phyloP scores from a whole-genome alignment of 2,888 invertebrate species.

The Crematogaster levior region DNA sequence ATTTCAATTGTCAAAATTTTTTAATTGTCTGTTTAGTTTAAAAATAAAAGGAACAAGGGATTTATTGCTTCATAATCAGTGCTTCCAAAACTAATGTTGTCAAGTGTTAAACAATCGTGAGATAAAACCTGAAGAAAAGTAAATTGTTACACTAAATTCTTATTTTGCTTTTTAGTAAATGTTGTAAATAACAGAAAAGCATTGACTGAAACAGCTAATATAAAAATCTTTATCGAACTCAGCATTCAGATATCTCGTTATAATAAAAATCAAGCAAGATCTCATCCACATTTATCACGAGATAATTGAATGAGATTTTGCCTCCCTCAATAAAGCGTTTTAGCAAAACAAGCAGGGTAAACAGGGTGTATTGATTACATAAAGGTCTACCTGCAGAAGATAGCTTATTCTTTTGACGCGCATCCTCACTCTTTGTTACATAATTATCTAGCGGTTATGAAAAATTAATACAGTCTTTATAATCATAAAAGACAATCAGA shows the following conservation, averaged over 20 bases:
- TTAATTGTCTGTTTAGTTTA: neutral
- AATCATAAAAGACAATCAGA: neutral
- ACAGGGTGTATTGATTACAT: constrained; percentile 16
- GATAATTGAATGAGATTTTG: constrained; percentile 23
- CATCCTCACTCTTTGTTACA: constrained; percentile 1
- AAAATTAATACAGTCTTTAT: neutral
- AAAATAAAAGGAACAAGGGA: neutral
- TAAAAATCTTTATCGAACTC: neutral
- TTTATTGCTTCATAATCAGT: neutral
- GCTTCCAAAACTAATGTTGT: neutral
- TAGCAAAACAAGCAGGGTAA: neutral
- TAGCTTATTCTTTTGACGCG: constrained; percentile 28
- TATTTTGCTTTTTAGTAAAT: neutral
- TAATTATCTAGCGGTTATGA: neutral
- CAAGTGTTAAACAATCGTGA: neutral
- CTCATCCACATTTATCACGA: neutral
- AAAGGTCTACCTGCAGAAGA: constrained; percentile 14
- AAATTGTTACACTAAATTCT: neutral
- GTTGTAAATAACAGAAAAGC: neutral
- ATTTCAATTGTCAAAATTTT: too few relatives aligned
- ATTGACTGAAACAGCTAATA: neutral
- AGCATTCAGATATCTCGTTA: neutral
- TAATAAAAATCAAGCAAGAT: neutral
- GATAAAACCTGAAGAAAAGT: neutral
- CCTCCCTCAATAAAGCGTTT: constrained; percentile 1